Conservation (phyloP, 1,140 invertebrate species). For the Eumeta japonica region DNA sequence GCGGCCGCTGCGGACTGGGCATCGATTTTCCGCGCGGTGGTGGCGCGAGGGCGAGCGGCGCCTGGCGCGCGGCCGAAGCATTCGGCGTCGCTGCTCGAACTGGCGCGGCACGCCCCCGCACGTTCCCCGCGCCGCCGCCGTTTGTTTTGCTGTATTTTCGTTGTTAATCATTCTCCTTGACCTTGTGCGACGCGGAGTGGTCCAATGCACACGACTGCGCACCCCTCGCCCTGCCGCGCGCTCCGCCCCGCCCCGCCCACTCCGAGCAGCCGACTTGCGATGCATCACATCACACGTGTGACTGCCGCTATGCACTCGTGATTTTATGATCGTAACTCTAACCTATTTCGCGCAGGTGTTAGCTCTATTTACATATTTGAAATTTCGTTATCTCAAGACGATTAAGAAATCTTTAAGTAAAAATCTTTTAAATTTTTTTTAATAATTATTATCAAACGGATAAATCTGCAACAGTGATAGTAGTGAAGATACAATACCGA, state of each 20-base stretch:
- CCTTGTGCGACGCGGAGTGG: slow-evolving; percentile 56
- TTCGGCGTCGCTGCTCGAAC: slow-evolving; percentile 45
- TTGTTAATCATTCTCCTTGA: slow-evolving; percentile 59
- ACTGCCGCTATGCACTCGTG: not conserved
- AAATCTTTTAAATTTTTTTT: not conserved
- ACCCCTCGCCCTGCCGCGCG: slow-evolving; percentile 41
- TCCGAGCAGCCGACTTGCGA: too few relatives aligned
- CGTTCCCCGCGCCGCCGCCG: slow-evolving; percentile 35
- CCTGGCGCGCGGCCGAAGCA: slow-evolving; percentile 35
- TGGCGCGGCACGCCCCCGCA: slow-evolving; percentile 37
- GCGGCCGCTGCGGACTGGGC: slow-evolving; percentile 39
- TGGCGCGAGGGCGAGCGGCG: slow-evolving; percentile 18
- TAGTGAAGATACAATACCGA: too few relatives aligned
- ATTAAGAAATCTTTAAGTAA: not conserved
- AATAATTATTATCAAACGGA: not conserved
- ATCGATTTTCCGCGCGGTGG: slow-evolving; percentile 51
- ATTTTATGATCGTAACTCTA: not conserved
- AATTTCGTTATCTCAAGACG: not conserved
- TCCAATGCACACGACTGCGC: slow-evolving; percentile 54
- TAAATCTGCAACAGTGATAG: not conserved
- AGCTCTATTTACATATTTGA: not conserved
- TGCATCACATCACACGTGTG: slow-evolving; percentile 42
- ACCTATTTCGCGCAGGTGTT: not conserved
- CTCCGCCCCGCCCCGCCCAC: slow-evolving; percentile 38
- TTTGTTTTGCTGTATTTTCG: slow-evolving; percentile 59